Evolutionary conservation across 2,113 vertebrate species (phyloP), one percentile per base, ranked within the genome.

Genomic region (Oreochromis tanganicae): DNA sequence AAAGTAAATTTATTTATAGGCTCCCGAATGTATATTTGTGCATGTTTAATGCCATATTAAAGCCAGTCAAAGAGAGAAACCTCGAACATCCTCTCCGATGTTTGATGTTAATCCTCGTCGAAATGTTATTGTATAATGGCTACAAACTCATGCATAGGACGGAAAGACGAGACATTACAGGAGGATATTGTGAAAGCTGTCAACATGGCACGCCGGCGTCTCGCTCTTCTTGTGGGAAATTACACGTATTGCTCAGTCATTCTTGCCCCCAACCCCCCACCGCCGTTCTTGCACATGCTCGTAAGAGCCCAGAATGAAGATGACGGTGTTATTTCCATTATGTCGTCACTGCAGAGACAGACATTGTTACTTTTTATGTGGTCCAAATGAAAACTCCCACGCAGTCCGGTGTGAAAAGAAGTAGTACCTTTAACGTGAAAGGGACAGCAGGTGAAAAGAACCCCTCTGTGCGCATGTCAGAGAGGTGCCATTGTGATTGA

Each of bases 281-380:
- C 21, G 7, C n/a, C 21, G 0, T 32, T 36, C 59, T 12, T 7
- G 54, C 24, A 81, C 81, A 73, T 89, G 75, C 85, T 68, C 78
- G n/a, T 59, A 79, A 81, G 34, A 16, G 13, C 6, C 71, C 79
- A 56, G 71, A 82, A 66, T 86, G n/a, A 59, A 50, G 55, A 19
- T n/a, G 81, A 19, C 17, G 66, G 9, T 4, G 14, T 80, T 36
- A 16, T 90, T 90, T 84, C 83, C 88, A 71, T 14, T 48, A 2
- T 85, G 80, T 75, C 86, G 84, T 88, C 93, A 93, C 38, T 29
- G 83, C 61, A 46, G 81, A 32, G 16, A n/a, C 38, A 48, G 21
- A 4, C 17, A 9, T 12, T 54, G 43, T 59, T 13, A 17, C 54
- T 29, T 41, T n/a, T 13, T 24, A 6, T 36, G 21, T 48, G 27